Evolutionary conservation across 35 echinoderm and acorn worm genomes (phyloP).

Genomic region (Apostichopus parvimensis): DNA sequence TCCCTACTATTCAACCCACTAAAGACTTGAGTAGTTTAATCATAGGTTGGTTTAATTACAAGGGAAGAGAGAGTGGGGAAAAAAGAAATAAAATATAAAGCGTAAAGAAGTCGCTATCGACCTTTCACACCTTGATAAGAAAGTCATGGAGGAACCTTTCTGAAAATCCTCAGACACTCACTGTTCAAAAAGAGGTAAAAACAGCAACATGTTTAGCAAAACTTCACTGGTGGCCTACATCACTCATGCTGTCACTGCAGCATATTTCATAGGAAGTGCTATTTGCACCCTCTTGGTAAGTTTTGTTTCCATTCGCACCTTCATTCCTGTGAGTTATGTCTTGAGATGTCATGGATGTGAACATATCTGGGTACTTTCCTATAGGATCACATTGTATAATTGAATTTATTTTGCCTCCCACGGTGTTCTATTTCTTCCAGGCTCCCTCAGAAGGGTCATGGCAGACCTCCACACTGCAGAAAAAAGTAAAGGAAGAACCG

Average conservation of each 20-base stretch:
- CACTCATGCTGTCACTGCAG: background rate
- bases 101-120: too few species aligned
- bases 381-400: constrained; percentile 17
- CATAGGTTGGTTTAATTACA: too few species aligned
- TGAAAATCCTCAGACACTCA: too few species aligned
- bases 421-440: constrained; percentile 35
- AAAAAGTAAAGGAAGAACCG: background rate
- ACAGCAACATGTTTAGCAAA: background rate
- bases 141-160: too few species aligned
- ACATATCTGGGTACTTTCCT: constrained; percentile 13
- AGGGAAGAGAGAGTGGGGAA: too few species aligned
- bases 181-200: too few species aligned
- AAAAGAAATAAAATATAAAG: too few species aligned
- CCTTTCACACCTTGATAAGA: too few species aligned
- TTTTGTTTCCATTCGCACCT: background rate
- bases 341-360: background rate
- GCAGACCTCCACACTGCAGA: background rate
- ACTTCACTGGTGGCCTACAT: background rate
- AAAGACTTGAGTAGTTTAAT: too few species aligned
- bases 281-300: background rate
- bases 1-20: too few species aligned
- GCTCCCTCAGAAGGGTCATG: constrained; percentile 19
- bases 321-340: background rate
- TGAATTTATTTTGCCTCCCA: constrained; percentile 46
- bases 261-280: background rate